These are phyloP conservation scores for Lysandra coridon DNA, from an alignment of 2,888 invertebrate genomes.

Conservation along the genomic window DNA sequence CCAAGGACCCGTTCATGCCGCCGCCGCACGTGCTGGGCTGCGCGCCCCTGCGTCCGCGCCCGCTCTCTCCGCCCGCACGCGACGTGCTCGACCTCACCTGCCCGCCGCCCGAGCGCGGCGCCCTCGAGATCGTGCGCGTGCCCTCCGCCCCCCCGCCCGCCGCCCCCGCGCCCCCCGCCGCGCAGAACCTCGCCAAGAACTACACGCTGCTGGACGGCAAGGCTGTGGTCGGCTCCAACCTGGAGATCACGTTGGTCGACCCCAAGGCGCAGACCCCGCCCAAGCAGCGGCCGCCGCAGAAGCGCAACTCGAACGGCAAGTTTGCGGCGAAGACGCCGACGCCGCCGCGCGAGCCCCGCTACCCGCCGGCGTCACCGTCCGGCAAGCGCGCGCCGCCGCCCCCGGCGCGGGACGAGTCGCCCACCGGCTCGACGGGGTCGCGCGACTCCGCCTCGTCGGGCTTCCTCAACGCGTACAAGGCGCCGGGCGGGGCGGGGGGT, in stretches of 20 bases:
- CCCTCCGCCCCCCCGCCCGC: slow-evolving; percentile 54
- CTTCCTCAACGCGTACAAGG: slow-evolving; percentile 45
- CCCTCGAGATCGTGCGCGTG: slow-evolving; percentile 82
- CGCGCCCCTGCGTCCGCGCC: slow-evolving; percentile 58
- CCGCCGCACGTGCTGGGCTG: slow-evolving; percentile 76
- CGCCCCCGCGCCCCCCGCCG: slow-evolving; percentile 64
- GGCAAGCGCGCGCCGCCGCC: slow-evolving; percentile 57
- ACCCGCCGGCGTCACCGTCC: slow-evolving; percentile 45
- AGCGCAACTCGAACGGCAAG: slow-evolving; percentile 79
- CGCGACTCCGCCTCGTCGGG: slow-evolving; percentile 45
- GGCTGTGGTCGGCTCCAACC: slow-evolving; percentile 81
- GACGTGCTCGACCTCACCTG: slow-evolving; percentile 84
- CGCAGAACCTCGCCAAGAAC: slow-evolving; percentile 73
- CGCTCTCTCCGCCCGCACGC: slow-evolving; percentile 58
- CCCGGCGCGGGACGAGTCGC: slow-evolving; percentile 60
- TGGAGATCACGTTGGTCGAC: slow-evolving; percentile 86
- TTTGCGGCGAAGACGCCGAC: slow-evolving; percentile 73
- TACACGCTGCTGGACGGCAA: slow-evolving; percentile 68
- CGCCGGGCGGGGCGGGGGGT: slow-evolving; percentile 39
- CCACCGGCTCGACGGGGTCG: slow-evolving; percentile 56
- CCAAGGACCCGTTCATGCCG: slow-evolving; percentile 83
- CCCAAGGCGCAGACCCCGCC: slow-evolving; percentile 63
- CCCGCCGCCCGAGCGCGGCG: slow-evolving; percentile 44
- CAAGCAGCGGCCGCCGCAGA: slow-evolving; percentile 63
- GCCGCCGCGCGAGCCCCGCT: slow-evolving; percentile 59